These are phyloP conservation scores for Macheiramphus alcinus DNA, from an alignment of 2,113 vertebrate species.

Conservation along the genomic window DNA sequence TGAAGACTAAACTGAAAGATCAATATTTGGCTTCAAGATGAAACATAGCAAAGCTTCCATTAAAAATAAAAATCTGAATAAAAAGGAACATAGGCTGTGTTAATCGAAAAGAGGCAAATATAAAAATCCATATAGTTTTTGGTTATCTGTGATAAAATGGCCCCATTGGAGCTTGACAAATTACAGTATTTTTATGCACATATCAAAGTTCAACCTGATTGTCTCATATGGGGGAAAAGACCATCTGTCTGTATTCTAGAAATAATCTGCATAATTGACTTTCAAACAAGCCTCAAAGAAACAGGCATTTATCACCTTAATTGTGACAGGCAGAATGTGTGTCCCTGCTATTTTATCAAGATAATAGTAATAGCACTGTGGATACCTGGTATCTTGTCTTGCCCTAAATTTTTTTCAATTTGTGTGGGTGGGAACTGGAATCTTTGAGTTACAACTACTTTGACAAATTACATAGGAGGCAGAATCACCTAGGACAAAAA, in stretches of 20 bases:
- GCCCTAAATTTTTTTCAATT: slow-evolving; percentile 31
- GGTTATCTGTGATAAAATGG: slow-evolving; percentile 63
- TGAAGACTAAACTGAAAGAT: slow-evolving; percentile 72
- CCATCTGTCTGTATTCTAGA: slow-evolving; percentile 80
- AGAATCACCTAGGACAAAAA: not conserved
- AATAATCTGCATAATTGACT: slow-evolving; percentile 85
- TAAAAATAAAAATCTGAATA: not conserved
- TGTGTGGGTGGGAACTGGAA: not conserved
- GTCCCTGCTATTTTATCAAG: slow-evolving; percentile 71
- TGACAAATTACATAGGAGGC: not conserved
- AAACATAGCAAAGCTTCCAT: slow-evolving; percentile 70
- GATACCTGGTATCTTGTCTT: slow-evolving; percentile 55
- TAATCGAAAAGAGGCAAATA: slow-evolving; percentile 70
- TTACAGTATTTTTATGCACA: slow-evolving; percentile 71
- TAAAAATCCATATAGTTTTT: slow-evolving; percentile 67
- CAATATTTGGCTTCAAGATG: slow-evolving; percentile 78
- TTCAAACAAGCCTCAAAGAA: slow-evolving; percentile 77
- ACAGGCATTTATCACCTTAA: slow-evolving; percentile 77
- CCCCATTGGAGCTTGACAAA: slow-evolving; percentile 69
- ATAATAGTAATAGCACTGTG: slow-evolving; percentile 59
- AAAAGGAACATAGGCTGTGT: slow-evolving; percentile 38
- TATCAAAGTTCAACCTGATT: slow-evolving; percentile 78
- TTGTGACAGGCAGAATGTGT: slow-evolving; percentile 72
- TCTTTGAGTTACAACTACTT: not conserved
- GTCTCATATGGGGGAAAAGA: slow-evolving; percentile 70